Evolutionary conservation across 2,888 invertebrate species (phyloP).

Genomic region (Fissipunctia ypsillon): DNA sequence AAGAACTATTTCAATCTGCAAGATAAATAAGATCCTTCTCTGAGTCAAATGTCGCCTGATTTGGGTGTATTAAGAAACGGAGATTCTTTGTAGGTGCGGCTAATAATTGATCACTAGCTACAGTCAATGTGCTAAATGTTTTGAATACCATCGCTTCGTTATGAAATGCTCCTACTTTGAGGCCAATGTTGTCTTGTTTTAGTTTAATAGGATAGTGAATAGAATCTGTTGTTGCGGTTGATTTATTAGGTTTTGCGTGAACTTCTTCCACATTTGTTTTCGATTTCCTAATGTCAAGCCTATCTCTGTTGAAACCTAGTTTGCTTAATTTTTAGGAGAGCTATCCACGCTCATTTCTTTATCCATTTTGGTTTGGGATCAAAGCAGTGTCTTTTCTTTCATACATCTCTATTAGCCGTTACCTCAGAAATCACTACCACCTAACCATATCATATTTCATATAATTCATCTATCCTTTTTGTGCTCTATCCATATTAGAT

Average conservation of each 20-base stretch:
- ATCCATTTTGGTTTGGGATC: not conserved
- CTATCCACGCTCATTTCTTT: not conserved
- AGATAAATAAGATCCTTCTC: slow-evolving; percentile 7
- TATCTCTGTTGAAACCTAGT: not conserved
- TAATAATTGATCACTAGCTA: slow-evolving; percentile 6
- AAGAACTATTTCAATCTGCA: not conserved
- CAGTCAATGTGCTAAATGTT: slow-evolving; percentile 18
- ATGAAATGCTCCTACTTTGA: slow-evolving; percentile 28
- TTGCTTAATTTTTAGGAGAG: not conserved
- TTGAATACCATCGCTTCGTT: slow-evolving; percentile 26
- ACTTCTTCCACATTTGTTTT: not conserved
- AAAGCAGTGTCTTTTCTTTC: not conserved
- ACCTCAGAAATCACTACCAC: not conserved
- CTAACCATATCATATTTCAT: not conserved
- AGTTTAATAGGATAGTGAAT: slow-evolving; percentile 18
- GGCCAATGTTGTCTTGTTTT: slow-evolving; percentile 33
- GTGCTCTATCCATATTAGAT: too few species aligned
- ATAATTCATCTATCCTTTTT: not conserved
- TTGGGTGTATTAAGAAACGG: slow-evolving; percentile 15
- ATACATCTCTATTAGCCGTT: not conserved
- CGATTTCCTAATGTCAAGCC: not conserved
- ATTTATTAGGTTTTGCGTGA: slow-evolving; percentile 34
- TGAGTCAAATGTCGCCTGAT: slow-evolving; percentile 25
- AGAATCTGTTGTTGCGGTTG: slow-evolving; percentile 20
- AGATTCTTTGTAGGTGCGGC: slow-evolving; percentile 28